phyloP scores from a whole-genome alignment of 2,797 vertebrate species.

The Lindbergichthys nudifrons region DNA sequence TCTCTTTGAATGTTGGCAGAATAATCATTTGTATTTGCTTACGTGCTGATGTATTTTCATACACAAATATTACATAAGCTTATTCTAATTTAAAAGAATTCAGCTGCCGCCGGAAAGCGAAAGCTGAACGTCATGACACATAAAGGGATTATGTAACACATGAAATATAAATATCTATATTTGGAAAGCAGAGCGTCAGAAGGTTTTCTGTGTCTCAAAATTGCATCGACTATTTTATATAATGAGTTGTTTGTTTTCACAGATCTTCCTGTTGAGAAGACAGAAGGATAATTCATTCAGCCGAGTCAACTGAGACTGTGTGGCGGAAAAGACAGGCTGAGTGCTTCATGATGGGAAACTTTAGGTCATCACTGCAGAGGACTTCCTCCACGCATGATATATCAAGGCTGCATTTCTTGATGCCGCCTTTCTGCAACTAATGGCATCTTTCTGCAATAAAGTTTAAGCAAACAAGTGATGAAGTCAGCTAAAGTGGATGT shows the following conservation, averaged over 20 bases:
- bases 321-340: slow-evolving; percentile 42
- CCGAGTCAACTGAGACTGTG: slow-evolving; percentile 34
- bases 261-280: slow-evolving; percentile 65
- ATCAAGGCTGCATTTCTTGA: slow-evolving; percentile 44
- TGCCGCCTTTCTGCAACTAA: slow-evolving; percentile 43
- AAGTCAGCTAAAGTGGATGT: slow-evolving; percentile 35
- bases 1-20: slow-evolving; percentile 24
- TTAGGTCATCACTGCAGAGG: slow-evolving; percentile 43
- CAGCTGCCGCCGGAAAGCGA: slow-evolving; percentile 31
- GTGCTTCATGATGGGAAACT: slow-evolving; percentile 64
- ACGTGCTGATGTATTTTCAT: slow-evolving; percentile 34
- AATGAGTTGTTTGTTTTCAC: slow-evolving; percentile 58
- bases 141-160: slow-evolving; percentile 56
- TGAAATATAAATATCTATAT: slow-evolving; percentile 58
- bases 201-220: slow-evolving; percentile 22
- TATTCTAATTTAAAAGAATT: slow-evolving; percentile 48
- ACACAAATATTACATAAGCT: slow-evolving; percentile 50
- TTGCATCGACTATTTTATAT: slow-evolving; percentile 23
- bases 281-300: slow-evolving; percentile 37
- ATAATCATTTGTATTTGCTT: slow-evolving; percentile 32
- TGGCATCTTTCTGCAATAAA: slow-evolving; percentile 48
- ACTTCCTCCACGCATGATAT: slow-evolving; percentile 50
- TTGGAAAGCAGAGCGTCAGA: slow-evolving; percentile 20
- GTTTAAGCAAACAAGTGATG: slow-evolving; percentile 40
- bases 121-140: slow-evolving; percentile 58